Evolutionary conservation across 2,113 vertebrate genomes (phyloP).

Genomic region (Aphyosemion australe): DNA sequence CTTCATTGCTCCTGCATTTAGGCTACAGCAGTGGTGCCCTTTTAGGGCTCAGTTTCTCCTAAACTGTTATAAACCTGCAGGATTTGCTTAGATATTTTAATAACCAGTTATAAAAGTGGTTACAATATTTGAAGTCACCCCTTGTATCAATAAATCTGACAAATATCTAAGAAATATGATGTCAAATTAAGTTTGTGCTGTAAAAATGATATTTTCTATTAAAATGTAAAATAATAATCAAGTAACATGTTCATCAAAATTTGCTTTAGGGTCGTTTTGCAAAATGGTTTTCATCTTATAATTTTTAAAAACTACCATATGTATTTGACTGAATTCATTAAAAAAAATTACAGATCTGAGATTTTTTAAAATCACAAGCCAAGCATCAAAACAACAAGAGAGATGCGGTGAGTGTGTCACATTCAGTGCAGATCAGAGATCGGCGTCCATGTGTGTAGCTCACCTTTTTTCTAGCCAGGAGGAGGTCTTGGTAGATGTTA

Average conservation of each 20-base stretch:
- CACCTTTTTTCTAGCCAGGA: slow-evolving; percentile 95
- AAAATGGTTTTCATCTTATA: background rate
- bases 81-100: no score
- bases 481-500: slow-evolving; percentile 92
- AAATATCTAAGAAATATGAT: no score
- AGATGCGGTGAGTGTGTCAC: slow-evolving; percentile 1
- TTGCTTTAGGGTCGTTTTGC: background rate
- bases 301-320: background rate
- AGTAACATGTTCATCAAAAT: background rate
- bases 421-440: background rate
- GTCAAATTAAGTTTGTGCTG: background rate
- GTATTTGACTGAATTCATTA: background rate
- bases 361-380: background rate
- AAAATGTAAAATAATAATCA: background rate
- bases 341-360: background rate
- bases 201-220: no score
- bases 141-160: no score
- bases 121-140: no score
- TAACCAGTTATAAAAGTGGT: no score
- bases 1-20: slow-evolving; percentile 39
- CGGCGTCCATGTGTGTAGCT: slow-evolving; percentile 30
- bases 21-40: slow-evolving; percentile 24
- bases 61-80: background rate
- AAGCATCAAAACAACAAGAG: slow-evolving; percentile 14
- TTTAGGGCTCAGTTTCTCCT: slow-evolving; percentile 15